Evolutionary conservation across 2,113 vertebrate species (phyloP).

Genomic region (Limnothrissa miodon): DNA sequence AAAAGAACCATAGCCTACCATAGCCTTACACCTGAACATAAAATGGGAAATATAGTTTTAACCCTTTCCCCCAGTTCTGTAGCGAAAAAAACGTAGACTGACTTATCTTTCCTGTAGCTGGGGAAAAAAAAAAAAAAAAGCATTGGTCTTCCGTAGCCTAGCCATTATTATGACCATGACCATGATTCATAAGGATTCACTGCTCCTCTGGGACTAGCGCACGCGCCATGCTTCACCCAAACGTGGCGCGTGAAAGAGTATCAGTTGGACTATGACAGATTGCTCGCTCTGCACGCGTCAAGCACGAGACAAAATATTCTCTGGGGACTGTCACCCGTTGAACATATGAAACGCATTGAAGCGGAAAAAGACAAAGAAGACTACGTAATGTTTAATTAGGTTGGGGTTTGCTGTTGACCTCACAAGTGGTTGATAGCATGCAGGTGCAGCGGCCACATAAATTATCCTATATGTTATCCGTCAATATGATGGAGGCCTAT

Average conservation of each 20-base stretch:
- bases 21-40: too few relatives aligned
- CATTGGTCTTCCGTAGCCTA: too few relatives aligned
- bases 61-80: too few relatives aligned
- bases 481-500: too few relatives aligned
- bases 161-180: not conserved
- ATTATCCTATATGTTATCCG: too few relatives aligned
- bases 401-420: not conserved
- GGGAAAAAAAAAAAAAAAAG: too few relatives aligned
- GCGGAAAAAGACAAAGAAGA: constrained; percentile 34
- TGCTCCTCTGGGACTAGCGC: not conserved
- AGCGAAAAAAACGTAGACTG: too few relatives aligned
- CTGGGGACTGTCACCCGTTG: not conserved
- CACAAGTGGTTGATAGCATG: not conserved
- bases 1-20: too few relatives aligned
- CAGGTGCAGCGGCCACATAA: not conserved
- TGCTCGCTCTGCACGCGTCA: constrained; percentile 33
- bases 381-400: not conserved
- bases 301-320: constrained; percentile 57
- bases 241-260: constrained; percentile 35
- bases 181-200: not conserved
- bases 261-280: constrained; percentile 27
- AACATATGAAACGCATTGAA: constrained; percentile 10
- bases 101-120: too few relatives aligned
- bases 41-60: too few relatives aligned
- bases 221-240: constrained; percentile 7